Evolutionary conservation across 2,797 vertebrate species (phyloP), one percentile per base, ranked within the genome.

Genomic region (Urosaurus nigricauda): DNA sequence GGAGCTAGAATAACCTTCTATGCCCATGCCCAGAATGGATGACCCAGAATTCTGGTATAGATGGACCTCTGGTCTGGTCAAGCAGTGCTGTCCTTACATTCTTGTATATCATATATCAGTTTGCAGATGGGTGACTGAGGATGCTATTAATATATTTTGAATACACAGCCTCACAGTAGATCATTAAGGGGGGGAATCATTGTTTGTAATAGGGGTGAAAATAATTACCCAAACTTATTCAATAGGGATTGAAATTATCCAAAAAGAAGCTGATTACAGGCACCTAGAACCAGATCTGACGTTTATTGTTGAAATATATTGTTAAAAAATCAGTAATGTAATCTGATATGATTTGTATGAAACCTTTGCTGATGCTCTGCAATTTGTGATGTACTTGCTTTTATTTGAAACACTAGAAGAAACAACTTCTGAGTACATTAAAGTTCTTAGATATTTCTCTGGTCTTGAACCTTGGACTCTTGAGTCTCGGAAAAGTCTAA

Each of bases 361-460:
- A 29, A 0, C 2, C 63, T 56, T 58, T 74, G 80, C 51, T 56
- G 81, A 17, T 74, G 89, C 89, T 87, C 56, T 89, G 1, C 9
- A 79, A 51, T 56, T 89, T 58, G 11, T 75, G 51, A 37, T 80
- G 4, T 4, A 74, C 13, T 1, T 84, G 11, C 5, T 75, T 88
- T 90, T 56, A 32, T 60, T 92, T 40, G 14, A 85, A 88, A 29
- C 5, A 21, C 32, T 56, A 5, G 2, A 5, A 37, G 78, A 93
- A 63, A 47, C 86, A 35, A n/a, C 32, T n/a, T 92, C 80, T 86
- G 5, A 79, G 35, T 74, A 88, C 6, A 63, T 29, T 89, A 40
- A 83, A 80, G 26, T 17, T 85, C 91, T 29, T 89, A 92, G 82
- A 91, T 1, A 88, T 93, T 88, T 88, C 88, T 89, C 21, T 19